Evolutionary conservation across 1,140 invertebrate genomes (phyloP).

Genomic region (Pseudachorutes palmiensis): DNA sequence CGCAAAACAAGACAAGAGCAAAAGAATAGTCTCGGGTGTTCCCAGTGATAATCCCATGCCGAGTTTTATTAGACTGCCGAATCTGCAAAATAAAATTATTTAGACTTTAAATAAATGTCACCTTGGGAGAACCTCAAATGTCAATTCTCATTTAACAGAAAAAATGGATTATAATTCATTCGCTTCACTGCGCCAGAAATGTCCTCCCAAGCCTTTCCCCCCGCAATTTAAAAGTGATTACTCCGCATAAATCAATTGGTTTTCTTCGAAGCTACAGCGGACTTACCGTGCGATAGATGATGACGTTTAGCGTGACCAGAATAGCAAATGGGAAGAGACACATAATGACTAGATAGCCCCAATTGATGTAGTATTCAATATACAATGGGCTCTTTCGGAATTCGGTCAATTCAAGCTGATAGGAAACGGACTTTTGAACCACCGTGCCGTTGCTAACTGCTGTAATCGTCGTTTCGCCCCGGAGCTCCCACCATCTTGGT

Average conservation of each 20-base stretch:
- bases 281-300: constrained; percentile 69
- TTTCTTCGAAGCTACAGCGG: background rate
- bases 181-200: no score
- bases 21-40: background rate
- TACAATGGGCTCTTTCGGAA: constrained; percentile 65
- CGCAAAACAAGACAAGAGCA: background rate
- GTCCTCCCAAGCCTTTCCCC: no score
- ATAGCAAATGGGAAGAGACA: constrained; percentile 79
- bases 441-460: no score
- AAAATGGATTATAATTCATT: background rate
- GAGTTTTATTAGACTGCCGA: background rate
- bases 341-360: constrained; percentile 82
- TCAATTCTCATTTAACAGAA: background rate
- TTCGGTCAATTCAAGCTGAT: constrained; percentile 40
- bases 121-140: background rate
- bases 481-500: constrained; percentile 21
- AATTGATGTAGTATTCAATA: constrained; percentile 77
- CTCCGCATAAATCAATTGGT: background rate
- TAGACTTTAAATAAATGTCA: no score
- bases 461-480: no score
- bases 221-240: background rate
- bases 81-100: background rate
- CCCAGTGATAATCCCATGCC: background rate
- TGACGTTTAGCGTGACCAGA: constrained; percentile 73
- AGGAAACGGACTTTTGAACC: no score